phyloP scores from a whole-genome alignment of 2,797 vertebrate species.

The Otolemur crassicaudatus region DNA sequence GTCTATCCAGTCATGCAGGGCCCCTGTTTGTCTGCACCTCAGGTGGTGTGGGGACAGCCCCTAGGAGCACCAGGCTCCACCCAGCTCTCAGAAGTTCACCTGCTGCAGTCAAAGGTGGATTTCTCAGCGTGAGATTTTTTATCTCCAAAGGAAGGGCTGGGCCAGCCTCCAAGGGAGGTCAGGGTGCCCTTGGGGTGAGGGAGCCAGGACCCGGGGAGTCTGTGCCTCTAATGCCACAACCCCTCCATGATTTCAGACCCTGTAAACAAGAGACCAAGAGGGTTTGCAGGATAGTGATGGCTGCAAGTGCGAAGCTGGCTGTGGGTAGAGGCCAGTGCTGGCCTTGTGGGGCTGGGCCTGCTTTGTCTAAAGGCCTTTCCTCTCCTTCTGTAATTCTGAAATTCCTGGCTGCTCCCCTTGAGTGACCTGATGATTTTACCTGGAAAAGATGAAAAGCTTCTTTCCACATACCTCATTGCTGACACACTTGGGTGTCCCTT shows the following conservation, averaged over 20 bases:
- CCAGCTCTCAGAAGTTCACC: neutral
- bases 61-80: neutral
- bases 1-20: neutral
- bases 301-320: slow-evolving; percentile 48
- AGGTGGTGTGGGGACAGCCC: neutral
- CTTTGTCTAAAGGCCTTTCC: too few relatives aligned
- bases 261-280: neutral
- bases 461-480: rapidly evolving
- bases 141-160: slow-evolving; percentile 82
- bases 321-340: neutral
- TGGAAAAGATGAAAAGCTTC: neutral
- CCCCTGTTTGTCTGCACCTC: neutral
- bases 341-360: neutral
- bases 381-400: neutral
- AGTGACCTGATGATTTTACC: neutral
- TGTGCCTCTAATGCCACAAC: neutral
- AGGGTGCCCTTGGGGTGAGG: neutral
- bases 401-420: neutral
- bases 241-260: neutral
- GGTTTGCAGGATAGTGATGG: slow-evolving; percentile 51
- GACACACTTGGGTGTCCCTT: rapidly evolving
- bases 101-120: slow-evolving; percentile 82
- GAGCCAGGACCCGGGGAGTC: neutral
- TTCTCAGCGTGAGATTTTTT: slow-evolving; percentile 80
- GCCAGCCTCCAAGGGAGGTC: neutral